A percentile compares a stretch with the other conserved stretches of the same genome.
Evolutionary conservation across 2,113 vertebrate genomes (phyloP).

Genomic region (Alethe castanea): DNA sequence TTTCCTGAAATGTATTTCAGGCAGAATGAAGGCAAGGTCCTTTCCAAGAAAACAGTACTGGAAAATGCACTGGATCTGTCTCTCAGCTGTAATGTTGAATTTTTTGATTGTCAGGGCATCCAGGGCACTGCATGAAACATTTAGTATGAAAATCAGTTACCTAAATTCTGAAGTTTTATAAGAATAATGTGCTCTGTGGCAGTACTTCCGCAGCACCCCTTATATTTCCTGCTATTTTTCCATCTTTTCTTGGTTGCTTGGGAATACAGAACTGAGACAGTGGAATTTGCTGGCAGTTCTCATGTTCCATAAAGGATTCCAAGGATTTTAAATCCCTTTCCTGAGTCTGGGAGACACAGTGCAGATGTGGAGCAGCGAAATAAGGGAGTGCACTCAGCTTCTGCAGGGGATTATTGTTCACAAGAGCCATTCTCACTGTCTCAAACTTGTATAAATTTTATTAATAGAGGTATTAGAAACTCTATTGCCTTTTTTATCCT

Average conservation of each 20-base stretch:
- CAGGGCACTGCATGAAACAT: background rate
- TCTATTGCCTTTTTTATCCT: background rate
- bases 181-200: background rate
- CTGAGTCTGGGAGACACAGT: background rate
- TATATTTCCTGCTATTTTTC: background rate
- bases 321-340: background rate
- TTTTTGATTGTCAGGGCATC: background rate
- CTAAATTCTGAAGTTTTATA: background rate
- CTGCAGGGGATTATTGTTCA: background rate
- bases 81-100: background rate
- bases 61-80: background rate
- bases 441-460: background rate
- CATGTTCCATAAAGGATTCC: background rate
- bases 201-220: background rate
- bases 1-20: background rate
- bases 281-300: background rate
- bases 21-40: background rate
- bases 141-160: background rate
- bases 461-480: background rate
- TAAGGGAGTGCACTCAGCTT: rapidly evolving
- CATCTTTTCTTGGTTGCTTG: background rate
- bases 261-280: background rate
- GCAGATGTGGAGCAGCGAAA: background rate
- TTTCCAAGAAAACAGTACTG: background rate
- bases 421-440: background rate